Base-by-base conservation (phyloP, 2,113 vertebrate species). In the Leptosomus discolor region DNA sequence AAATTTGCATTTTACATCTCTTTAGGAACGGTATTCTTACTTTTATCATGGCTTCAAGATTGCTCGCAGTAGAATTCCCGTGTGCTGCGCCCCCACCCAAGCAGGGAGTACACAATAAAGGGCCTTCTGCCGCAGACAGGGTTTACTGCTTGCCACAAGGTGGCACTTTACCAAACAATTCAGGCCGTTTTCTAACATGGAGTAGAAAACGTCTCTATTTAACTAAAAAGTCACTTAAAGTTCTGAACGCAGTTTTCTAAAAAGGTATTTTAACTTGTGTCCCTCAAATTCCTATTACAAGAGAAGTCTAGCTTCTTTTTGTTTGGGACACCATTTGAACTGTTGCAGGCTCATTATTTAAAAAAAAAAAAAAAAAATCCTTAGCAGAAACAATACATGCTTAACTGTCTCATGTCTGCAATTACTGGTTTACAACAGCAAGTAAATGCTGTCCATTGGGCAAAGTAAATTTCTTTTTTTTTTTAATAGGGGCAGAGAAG, bases 161-260 rank as follows among this genome's bases (percentile, higher is more conserved):
- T 90, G 90, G 96, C 54, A 70, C 81, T 53, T 88, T 34, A 37
- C 53, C 56, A 60, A 46, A 8, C 3, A 26, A 46, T 76, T 92
- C 12, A 5, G 15, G n/a, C 8, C 16, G 2, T 20, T n/a, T 50
- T 30, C 76, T 2, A 0, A 5, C 3, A 0, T 2, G 4, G 20
- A 12, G 5, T 0, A 15, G 5, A 16, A 50, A 57, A 8, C 2
- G 5, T 2, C 8, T 2, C 2, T 32, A 3, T 15, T 13, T 15
- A 27, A 46, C 16, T 26, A 6, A 48, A 57, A 30, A 15, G 11
- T 7, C 30, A 21, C 13, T 43, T 63, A 22, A 9, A 24, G 29
- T 16, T 18, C 30, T 21, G 36, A 71, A 36, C 2, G 2, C 15
- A 45, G 0, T 12, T 78, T 84, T 41, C 27, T 43, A 15, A 32